Base-by-base conservation (phyloP, 2,888 invertebrate species). In the Tipula lateralis region DNA sequence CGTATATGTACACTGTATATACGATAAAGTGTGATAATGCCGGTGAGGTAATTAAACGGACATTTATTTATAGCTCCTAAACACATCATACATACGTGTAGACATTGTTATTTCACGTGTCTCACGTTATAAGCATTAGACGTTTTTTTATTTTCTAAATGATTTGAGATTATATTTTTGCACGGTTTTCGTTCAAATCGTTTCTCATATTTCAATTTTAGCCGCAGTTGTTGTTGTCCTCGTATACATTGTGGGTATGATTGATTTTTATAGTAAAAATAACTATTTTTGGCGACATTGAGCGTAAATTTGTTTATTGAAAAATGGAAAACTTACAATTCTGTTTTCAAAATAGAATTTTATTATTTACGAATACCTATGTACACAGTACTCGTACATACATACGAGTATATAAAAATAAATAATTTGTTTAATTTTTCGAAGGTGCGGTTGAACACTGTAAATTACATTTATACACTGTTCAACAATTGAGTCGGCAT, bases 281-380 rank as follows among this genome's bases (percentile, higher is more conserved):
- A 66, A 66, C 66, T 66, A 66, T 66, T 66, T 66, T 66, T 66
- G 66, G 66, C 66, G 66, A 24, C 66, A 66, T 66, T 66, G 24
- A 66, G 66, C 66, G 66, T 66, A 24, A 66, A 9, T 66, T 66
- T 66, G 66, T 66, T 66, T 66, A 24, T 66, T 24, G 24, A 66
- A 66, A 66, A 66, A 66, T 66, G 66, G 66, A 66, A 66, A 66
- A 24, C 66, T 66, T 66, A 66, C 66, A 66, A 66, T 66, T 6
- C 24, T 66, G 66, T 9, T 66, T 66, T 66, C 19, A 66, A 66
- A 66, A 66, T 66, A 66, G 9, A 7, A 24, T 24, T 24, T 19
- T 9, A n/a, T n/a, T n/a, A n/a, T n/a, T n/a, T n/a, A n/a, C n/a
- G n/a, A n/a, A n/a, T n/a, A n/a, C n/a, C n/a, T n/a, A n/a, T n/a